These are phyloP conservation scores for Octomys mimax DNA, from an alignment of 2,797 vertebrate species.

Conservation along the genomic window DNA sequence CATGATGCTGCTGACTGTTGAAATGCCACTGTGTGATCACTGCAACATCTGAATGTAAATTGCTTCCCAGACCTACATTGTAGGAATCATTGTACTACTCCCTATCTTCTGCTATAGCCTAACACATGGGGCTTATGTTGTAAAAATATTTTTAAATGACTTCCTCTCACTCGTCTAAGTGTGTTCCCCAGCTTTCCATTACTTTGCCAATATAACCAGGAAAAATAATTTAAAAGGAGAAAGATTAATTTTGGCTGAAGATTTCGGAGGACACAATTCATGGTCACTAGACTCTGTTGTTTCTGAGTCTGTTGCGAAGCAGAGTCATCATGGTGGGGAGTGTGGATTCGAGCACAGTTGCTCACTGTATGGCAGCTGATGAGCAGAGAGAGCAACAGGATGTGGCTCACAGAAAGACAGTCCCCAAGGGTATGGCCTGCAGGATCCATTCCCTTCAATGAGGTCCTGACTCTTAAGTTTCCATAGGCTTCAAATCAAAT, in stretches of 20 bases:
- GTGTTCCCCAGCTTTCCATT: not conserved
- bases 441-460: not conserved
- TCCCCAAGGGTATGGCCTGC: not conserved
- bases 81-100: not conserved
- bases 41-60: no score
- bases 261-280: not conserved
- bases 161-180: not conserved
- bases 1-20: no score
- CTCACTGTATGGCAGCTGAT: not conserved
- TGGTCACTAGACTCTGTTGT: not conserved
- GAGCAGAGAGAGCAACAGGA: not conserved
- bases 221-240: not conserved
- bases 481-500: not conserved
- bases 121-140: not conserved
- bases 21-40: no score
- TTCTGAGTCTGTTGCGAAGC: not conserved
- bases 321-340: not conserved
- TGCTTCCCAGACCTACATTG: not conserved
- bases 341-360: not conserved
- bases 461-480: not conserved
- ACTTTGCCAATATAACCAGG: not conserved
- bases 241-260: not conserved
- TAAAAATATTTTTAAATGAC: not conserved
- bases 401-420: not conserved
- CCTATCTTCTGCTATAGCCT: not conserved